Conservation (phyloP, 2,797 vertebrate genomes). For the Falco berigora region DNA sequence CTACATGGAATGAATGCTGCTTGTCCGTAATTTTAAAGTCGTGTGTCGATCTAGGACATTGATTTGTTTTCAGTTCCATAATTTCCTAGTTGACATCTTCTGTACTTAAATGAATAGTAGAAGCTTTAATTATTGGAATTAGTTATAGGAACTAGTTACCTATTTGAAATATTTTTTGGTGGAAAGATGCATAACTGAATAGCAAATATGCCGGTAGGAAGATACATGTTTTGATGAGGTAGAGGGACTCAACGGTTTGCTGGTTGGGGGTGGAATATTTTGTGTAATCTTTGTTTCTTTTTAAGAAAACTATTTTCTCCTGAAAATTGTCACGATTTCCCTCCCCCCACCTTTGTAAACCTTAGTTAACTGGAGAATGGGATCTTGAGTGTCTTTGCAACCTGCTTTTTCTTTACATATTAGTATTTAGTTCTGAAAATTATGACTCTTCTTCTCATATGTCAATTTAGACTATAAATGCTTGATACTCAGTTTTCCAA, state of each 20-base stretch:
- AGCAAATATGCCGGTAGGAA: not conserved
- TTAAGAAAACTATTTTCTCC: not conserved
- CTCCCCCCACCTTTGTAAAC: not conserved
- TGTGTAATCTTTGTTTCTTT: not conserved
- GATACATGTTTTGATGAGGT: not conserved
- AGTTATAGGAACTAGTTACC: not conserved
- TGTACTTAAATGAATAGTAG: not conserved
- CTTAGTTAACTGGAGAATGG: not conserved
- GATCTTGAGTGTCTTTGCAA: not conserved
- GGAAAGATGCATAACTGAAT: not conserved
- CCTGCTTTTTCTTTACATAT: not conserved
- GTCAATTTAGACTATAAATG: not conserved
- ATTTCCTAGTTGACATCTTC: not conserved
- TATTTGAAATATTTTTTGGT: not conserved
- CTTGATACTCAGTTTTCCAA: not conserved
- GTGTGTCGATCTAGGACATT: not conserved
- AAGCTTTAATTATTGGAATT: not conserved
- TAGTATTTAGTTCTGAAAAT: not conserved
- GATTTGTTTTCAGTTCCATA: not conserved
- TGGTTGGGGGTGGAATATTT: not conserved
- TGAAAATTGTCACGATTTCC: not conserved
- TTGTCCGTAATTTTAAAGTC: not conserved
- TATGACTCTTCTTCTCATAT: not conserved
- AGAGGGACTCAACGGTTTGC: not conserved
- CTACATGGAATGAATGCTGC: not conserved